These are phyloP conservation scores for Catocala nupta DNA, from an alignment of 2,888 invertebrate genomes.

Conservation along the genomic window DNA sequence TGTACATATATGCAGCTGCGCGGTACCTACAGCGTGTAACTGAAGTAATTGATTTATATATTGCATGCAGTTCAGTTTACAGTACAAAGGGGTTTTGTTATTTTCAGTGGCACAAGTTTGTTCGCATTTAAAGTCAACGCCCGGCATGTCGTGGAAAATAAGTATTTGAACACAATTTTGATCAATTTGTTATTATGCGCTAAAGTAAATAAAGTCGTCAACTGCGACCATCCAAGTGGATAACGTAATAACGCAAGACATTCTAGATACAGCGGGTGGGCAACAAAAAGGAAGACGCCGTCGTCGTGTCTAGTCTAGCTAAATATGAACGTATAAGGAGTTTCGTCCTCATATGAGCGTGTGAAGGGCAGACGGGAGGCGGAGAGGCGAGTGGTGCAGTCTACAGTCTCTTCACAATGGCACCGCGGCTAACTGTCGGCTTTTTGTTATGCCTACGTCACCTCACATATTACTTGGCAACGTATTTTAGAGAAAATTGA, in stretches of 20 bases:
- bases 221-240: not conserved
- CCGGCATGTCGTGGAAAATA: too few species aligned
- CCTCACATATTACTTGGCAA: conserved; percentile 60
- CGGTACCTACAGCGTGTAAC: conserved; percentile 1
- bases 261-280: not conserved
- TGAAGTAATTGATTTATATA: conserved; percentile 6
- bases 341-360: conserved; percentile 39
- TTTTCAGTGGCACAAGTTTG: too few species aligned
- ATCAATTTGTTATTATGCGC: not conserved
- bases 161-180: too few species aligned
- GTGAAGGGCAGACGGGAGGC: conserved; percentile 48
- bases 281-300: conserved; percentile 7
- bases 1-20: not conserved
- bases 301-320: conserved; percentile 13
- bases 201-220: not conserved
- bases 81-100: too few species aligned
- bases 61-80: not conserved
- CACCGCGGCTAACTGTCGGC: conserved; percentile 53
- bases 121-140: too few species aligned
- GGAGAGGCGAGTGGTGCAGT: conserved; percentile 27
- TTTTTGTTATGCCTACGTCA: conserved; percentile 63
- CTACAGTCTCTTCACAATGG: conserved; percentile 53
- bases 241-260: conserved; percentile 2
- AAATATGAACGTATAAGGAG: conserved; percentile 32
- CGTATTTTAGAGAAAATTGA: conserved; percentile 55